Evolutionary conservation across 2,888 invertebrate species (phyloP), one percentile per base, ranked within the genome.

Genomic region (Cheiracanthium punctorium): DNA sequence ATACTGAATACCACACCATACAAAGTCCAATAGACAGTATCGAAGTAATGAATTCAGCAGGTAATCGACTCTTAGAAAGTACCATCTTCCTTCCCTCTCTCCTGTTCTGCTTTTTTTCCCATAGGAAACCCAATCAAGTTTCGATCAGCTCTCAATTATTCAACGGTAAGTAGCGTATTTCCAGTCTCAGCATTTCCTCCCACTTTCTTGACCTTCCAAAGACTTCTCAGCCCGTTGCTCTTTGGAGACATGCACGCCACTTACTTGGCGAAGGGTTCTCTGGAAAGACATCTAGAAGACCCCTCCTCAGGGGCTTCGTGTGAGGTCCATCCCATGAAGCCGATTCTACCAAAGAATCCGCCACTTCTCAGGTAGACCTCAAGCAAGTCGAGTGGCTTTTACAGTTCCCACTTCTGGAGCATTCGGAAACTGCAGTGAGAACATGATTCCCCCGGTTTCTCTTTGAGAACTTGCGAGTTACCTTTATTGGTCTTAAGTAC

Each of bases 121-220:
- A 72, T 65, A 67, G 72, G 77, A 84, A n/a, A 84, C 72, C 77
- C 73, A 84, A 84, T 84, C 72, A 84, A 84, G 43, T 29, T 65
- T 52, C 48, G 30, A 52, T 67, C 30, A 33, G 69, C 76, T 71
- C 76, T 73, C 67, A 58, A 84, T 77, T 77, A 84, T 84, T 77
- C 82, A 72, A 14, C 43, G 37, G 28, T 73, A 84, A 84, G 82
- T 77, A 77, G 82, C 77, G 67, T 82, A 33, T 77, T 72, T 72
- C 67, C 24, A 73, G 67, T 76, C 71, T 75, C 76, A 82, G 29
- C 82, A 82, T 30, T 48, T 72, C 72, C 72, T 77, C 67, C 73
- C 70, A 77, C 58, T 72, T 64, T 52, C 77, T 84, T 79, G 77
- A 84, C 77, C 82, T 76, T 32, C 58, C n/a, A n/a, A n/a, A 52